Conservation (phyloP, 2,888 invertebrate species). For the Rhodophaea formosa region DNA sequence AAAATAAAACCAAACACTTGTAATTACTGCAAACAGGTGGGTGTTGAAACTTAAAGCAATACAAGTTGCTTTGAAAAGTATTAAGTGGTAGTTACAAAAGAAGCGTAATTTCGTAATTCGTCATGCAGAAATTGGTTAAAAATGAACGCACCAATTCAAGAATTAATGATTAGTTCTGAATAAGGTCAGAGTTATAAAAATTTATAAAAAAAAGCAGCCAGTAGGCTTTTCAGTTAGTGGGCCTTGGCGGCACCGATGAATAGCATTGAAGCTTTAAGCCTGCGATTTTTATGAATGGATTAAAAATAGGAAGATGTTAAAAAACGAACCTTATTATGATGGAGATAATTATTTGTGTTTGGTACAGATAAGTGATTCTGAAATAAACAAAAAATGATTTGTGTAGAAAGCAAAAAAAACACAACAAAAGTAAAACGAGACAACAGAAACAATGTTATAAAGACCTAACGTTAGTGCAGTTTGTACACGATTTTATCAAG, state of each 20-base stretch:
- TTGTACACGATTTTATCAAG: constrained; percentile 13
- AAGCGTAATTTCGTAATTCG: constrained; percentile 21
- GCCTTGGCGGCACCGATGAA: constrained; percentile 8
- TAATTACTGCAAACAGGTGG: constrained; percentile 25
- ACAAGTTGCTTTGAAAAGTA: background rate
- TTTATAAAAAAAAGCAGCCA: constrained; percentile 14
- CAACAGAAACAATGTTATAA: constrained; percentile 55
- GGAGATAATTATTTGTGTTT: constrained; percentile 91
- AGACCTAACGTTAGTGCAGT: constrained; percentile 17
- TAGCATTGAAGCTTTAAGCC: constrained; percentile 51
- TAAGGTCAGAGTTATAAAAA: background rate
- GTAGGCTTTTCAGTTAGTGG: constrained; percentile 9
- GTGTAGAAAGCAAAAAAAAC: constrained; percentile 79
- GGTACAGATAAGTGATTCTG: constrained; percentile 94
- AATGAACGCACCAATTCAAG: constrained; percentile 1
- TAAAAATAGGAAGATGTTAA: constrained; percentile 66
- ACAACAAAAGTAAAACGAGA: constrained; percentile 33
- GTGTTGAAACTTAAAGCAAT: constrained; percentile 21
- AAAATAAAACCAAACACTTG: constrained; percentile 25
- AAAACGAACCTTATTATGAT: constrained; percentile 88
- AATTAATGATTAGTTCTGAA: background rate
- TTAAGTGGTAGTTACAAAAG: background rate
- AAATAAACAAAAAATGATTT: constrained; percentile 85
- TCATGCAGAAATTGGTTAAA: constrained; percentile 36
- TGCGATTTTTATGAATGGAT: constrained; percentile 52